Percentiles rank a stretch among this genome's conserved stretches.
phyloP scores from a whole-genome alignment of 2,113 vertebrate species.

The Oophaga pumilio region DNA sequence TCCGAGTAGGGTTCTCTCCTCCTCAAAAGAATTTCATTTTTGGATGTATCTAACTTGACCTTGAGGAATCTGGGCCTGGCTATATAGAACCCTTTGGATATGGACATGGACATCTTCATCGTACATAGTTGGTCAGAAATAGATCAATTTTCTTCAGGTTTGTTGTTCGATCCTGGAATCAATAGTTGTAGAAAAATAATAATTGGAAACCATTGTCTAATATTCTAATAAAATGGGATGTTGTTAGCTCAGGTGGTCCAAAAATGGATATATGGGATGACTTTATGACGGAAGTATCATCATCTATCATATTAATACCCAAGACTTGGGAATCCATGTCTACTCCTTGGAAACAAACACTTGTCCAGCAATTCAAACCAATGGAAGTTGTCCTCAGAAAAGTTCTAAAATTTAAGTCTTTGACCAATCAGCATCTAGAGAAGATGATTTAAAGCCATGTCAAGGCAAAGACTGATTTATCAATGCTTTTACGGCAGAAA shows the following conservation, averaged over 20 bases:
- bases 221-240: neutral
- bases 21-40: neutral
- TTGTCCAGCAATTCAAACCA: too few species aligned
- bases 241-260: neutral
- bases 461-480: too few species aligned
- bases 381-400: too few species aligned
- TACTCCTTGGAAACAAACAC: neutral
- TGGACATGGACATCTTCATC: neutral
- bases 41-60: neutral
- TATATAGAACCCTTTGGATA: neutral
- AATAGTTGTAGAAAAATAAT: neutral
- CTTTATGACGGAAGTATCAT: neutral
- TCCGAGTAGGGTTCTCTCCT: neutral
- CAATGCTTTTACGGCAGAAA: too few species aligned
- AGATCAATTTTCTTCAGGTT: neutral
- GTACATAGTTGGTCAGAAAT: neutral
- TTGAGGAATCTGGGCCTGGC: neutral
- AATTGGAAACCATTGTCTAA: neutral
- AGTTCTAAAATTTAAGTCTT: too few species aligned
- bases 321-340: neutral
- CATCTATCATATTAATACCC: neutral
- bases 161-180: neutral
- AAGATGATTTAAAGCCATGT: too few species aligned
- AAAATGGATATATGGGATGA: neutral
- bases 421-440: too few species aligned